Percentiles rank a stretch among this genome's conserved stretches.
phyloP scores from a whole-genome alignment of 2,797 vertebrate species.

The Pempheris klunzingeri region DNA sequence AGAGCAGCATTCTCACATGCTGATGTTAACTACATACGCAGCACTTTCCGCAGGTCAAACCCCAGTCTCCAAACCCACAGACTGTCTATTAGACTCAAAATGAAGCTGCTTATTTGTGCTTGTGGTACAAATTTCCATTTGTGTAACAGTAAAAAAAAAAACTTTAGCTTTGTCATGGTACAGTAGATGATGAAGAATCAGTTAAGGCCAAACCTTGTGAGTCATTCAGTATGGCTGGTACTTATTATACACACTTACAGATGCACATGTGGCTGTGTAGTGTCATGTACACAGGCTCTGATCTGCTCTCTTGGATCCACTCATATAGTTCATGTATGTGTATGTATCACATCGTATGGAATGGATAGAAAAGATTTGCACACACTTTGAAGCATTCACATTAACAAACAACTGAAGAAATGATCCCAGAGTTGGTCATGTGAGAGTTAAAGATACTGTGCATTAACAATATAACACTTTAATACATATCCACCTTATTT shows the following conservation, averaged over 20 bases:
- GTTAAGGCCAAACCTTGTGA: conserved; percentile 26
- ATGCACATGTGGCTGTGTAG: conserved; percentile 6
- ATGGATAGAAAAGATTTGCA: neutral
- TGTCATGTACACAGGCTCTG: neutral
- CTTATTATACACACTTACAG: neutral
- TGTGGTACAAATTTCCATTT: conserved; percentile 59
- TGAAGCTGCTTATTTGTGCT: conserved; percentile 56
- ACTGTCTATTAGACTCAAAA: conserved; percentile 56
- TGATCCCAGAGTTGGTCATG: neutral
- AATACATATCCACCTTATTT: no score
- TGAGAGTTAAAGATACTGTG: neutral
- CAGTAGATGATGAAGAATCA: conserved; percentile 34
- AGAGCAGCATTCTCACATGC: conserved; percentile 60
- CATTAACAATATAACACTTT: no score
- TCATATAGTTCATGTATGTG: neutral
- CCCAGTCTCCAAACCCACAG: conserved; percentile 62
- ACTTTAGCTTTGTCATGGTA: conserved; percentile 63
- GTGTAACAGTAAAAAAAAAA: conserved; percentile 42
- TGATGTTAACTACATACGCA: conserved; percentile 69
- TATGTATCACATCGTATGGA: neutral
- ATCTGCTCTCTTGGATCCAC: neutral
- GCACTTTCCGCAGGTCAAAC: conserved; percentile 73
- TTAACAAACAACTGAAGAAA: neutral
- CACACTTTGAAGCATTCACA: neutral
- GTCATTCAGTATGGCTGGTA: conserved; percentile 10